Evolutionary conservation across 2,888 invertebrate genomes (phyloP).

Genomic region (Congeria kusceri): DNA sequence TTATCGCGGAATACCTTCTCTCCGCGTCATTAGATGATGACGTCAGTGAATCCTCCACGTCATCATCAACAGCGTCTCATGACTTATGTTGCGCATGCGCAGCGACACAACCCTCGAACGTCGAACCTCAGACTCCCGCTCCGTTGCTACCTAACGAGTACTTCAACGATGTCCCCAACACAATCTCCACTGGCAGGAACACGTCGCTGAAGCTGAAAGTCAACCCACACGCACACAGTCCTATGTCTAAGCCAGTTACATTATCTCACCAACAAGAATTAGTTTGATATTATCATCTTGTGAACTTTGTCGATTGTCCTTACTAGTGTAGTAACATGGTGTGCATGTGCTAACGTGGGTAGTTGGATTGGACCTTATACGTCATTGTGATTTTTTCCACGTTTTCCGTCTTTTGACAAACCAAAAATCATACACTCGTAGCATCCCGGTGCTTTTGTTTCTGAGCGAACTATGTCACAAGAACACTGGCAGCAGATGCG

Average conservation of each 20-base stretch:
- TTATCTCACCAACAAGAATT: background rate
- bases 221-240: background rate
- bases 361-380: too few relatives aligned
- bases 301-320: too few relatives aligned
- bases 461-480: too few relatives aligned
- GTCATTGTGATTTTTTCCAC: too few relatives aligned
- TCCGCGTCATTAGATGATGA: background rate
- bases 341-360: too few relatives aligned
- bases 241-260: background rate
- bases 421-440: too few relatives aligned
- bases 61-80: background rate
- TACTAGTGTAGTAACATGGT: too few relatives aligned
- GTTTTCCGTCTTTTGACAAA: too few relatives aligned
- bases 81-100: constrained; percentile 9
- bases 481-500: too few relatives aligned
- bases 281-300: background rate
- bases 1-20: background rate
- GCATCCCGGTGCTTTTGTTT: too few relatives aligned
- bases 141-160: constrained; percentile 24
- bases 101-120: background rate
- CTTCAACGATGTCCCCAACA: background rate
- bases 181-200: background rate
- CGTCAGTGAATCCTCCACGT: background rate
- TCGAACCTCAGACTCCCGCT: constrained; percentile 22
- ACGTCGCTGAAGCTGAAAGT: background rate